Conservation (phyloP, 2,888 invertebrate genomes). For the Graphium colonna region DNA sequence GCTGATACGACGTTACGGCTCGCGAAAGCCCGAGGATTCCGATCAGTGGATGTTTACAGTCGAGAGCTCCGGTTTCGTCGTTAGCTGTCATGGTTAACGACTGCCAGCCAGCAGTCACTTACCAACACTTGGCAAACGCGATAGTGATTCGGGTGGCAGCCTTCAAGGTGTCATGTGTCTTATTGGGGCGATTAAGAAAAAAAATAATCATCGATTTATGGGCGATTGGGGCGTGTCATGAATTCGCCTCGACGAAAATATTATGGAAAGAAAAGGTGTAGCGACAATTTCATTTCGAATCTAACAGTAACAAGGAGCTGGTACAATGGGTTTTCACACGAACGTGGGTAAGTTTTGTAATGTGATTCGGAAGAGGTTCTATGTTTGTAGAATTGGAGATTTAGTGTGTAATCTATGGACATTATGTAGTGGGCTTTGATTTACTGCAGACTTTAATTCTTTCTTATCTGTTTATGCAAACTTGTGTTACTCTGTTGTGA, state of each 20-base stretch:
- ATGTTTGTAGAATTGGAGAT: background rate
- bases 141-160: constrained; percentile 45
- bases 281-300: background rate
- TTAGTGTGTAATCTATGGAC: no score
- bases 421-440: no score
- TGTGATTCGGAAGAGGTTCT: background rate
- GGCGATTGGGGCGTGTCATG: constrained; percentile 6
- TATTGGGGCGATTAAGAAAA: constrained; percentile 12
- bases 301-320: background rate
- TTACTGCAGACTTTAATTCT: no score
- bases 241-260: background rate
- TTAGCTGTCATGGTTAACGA: constrained; percentile 48
- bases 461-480: no score
- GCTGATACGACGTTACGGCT: constrained; percentile 26
- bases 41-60: constrained; percentile 73
- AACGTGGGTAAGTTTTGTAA: background rate
- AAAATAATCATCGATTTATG: background rate
- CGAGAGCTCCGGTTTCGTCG: constrained; percentile 66
- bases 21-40: constrained; percentile 54
- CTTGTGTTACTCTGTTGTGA: no score
- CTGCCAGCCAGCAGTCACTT: constrained; percentile 59
- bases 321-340: background rate
- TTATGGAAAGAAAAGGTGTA: background rate
- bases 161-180: constrained; percentile 25
- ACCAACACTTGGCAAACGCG: constrained; percentile 54